Base-by-base conservation (phyloP, 1,140 invertebrate species). In the Drosophila ambigua region DNA sequence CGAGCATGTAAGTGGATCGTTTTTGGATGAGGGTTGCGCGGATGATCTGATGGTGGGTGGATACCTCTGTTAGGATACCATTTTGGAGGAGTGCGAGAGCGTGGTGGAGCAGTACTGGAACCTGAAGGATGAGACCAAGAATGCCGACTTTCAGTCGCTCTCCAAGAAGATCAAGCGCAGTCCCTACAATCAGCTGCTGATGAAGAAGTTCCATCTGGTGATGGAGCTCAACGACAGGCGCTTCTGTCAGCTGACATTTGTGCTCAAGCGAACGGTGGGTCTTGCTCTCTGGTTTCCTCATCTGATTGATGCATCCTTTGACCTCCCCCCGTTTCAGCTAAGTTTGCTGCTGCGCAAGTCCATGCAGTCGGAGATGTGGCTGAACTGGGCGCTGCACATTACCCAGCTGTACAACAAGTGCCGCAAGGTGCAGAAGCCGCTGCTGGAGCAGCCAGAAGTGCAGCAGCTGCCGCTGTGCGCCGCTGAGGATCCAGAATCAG, bases 131-230 rank as follows among this genome's bases (percentile, higher is more conserved):
- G 85, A 91, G 44, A 84, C 77, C 0, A 87, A 78, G 39, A 90
- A 90, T 50, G 72, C 82, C 0, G 89, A 91, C 59, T 91, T 91
- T 39, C 89, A 84, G 55, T 84, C 82, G 15, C 72, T 90, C 1
- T 83, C 82, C 0, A 92, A 92, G 72, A 92, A 91, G 72, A 88
- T 92, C 59, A 90, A 92, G 58, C 61, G 91, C 4, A 92, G 90
- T 60, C 90, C 91, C n/a, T 92, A 92, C 52, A 92, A 92, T 61
- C 79, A 79, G 23, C 73, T 92, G 52, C 69, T 91, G 15, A 78
- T 90, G 73, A 75, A 78, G 35, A 92, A 92, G 69, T 91, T 91
- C 15, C 71, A 79, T 16, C 60, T 79, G 9, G 74, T 91, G 16
- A 84, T 84, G 72, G 79, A 91, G 26, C 63, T 90, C 9, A 90